Evolutionary conservation across 2,797 vertebrate genomes (phyloP), one percentile per base, ranked within the genome.

Genomic region (Orientallactaga sibirica): DNA sequence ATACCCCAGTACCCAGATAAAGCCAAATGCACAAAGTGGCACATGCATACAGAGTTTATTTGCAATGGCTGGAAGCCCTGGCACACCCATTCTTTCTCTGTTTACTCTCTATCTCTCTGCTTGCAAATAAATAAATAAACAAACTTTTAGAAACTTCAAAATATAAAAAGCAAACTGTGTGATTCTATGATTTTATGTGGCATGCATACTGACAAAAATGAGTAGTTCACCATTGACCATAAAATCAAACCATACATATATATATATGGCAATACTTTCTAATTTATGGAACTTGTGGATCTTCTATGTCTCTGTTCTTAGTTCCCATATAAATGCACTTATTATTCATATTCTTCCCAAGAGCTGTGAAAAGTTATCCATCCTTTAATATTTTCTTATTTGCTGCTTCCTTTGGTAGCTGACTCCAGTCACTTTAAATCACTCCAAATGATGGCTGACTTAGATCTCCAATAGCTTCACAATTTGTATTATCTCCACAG

Each of bases 201-300:
- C 64, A 11, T 37, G 1, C 71, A 19, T 58, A 9, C 58, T 79
- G 19, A 37, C 12, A 73, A 29, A 68, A 75, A 18, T 33, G 55
- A 67, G 18, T 73, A 61, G 18, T 7, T 84, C 4, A 18, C 22
- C 9, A 52, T 24, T 29, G 3, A 18, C 8, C 9, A 64, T 79
- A 70, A 85, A 77, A 84, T 55, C 80, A 93, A 76, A 6, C 43
- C 61, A 78, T 62, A 52, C 61, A 78, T 62, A 52, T 91, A 70
- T 82, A 74, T 73, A 55, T 82, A 70, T 73, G 48, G 48, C 16
- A 71, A 83, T 1, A 3, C n/a, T 91, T 96, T 82, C 67, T 27
- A 91, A 33, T 4, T 79, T 19, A 24, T 88, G 27, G 15, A 33
- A 41, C 5, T 66, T 48, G 3, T n/a, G 11, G 55, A 41, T 7